Evolutionary conservation across 2,888 invertebrate genomes (phyloP), one percentile per base, ranked within the genome.

Genomic region (Geophilus truncorum): DNA sequence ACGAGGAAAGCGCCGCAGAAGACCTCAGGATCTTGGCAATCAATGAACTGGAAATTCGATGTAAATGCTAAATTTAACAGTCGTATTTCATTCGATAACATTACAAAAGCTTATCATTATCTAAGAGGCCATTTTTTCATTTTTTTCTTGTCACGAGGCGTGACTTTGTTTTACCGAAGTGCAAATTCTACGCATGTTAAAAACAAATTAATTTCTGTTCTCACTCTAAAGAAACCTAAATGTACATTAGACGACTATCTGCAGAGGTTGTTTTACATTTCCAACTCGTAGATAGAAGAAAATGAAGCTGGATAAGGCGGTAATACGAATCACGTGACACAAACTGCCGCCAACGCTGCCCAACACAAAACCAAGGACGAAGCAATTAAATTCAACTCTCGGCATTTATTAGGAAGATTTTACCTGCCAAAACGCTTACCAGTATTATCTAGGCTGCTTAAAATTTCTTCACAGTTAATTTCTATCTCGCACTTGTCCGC

Each of bases 371-470:
- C 70, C 70, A 70, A 70, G 70, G 28, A 70, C 70, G 70, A 70
- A 70, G 70, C 70, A 70, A 70, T 70, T 70, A 70, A 28, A 70
- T n/a, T 70, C 28, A 28, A 70, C 70, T 70, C 28, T 70, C 70
- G 28, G 70, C 70, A 70, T 70, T 70, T 70, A 70, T 70, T 70
- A 28, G 25, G 70, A 77, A 36, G 36, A 30, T 77, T 78, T 78
- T 40, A 78, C 78, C 78, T 51, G 40, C 34, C 78, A 36, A 78
- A 45, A 36, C 51, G 78, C 78, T 78, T 78, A 78, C 78, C 78
- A 78, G 78, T 40, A 36, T 78, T 21, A 78, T 78, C 51, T 78
- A 78, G n/a, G 78, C 34, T 78, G 78, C 51, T 78, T 78, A 36
- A 78, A 78, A 45, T 21, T 78, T 40, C 51, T 78, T 40, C 36